Conservation (phyloP, 2,888 invertebrate species). For the Pyrochroa serraticornis region DNA sequence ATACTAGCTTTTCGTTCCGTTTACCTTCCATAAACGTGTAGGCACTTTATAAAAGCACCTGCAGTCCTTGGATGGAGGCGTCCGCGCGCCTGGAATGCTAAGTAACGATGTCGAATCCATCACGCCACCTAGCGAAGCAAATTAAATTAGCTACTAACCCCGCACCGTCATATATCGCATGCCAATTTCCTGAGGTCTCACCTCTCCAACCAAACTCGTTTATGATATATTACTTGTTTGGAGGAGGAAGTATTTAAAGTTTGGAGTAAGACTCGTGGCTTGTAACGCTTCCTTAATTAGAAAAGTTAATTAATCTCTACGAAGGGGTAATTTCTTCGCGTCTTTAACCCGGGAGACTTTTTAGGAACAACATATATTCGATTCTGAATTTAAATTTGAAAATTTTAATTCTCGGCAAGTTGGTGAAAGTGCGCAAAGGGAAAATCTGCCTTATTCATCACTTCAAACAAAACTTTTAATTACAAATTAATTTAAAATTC, state of each 20-base stretch:
- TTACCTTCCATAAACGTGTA: conserved; percentile 43
- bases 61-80: conserved; percentile 23
- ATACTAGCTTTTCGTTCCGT: conserved; percentile 32
- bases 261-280: conserved; percentile 6
- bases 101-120: conserved; percentile 47
- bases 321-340: neutral
- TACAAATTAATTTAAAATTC: conserved; percentile 3
- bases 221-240: conserved; percentile 36
- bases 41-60: conserved; percentile 38
- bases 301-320: conserved; percentile 20
- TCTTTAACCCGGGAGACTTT: neutral
- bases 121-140: conserved; percentile 46
- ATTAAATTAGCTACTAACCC: conserved; percentile 51
- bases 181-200: conserved; percentile 48
- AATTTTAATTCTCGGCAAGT: neutral
- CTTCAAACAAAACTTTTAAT: conserved; percentile 5
- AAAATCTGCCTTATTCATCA: neutral
- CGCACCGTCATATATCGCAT: conserved; percentile 50
- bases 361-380: conserved; percentile 13
- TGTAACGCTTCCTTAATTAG: conserved; percentile 21
- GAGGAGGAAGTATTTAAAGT: conserved; percentile 21
- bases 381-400: conserved; percentile 9
- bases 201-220: conserved; percentile 25
- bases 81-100: conserved; percentile 38
- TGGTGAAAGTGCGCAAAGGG: neutral